Evolutionary conservation across 2,113 vertebrate genomes (phyloP), one percentile per base, ranked within the genome.

Genomic region (Clarias batrachus): DNA sequence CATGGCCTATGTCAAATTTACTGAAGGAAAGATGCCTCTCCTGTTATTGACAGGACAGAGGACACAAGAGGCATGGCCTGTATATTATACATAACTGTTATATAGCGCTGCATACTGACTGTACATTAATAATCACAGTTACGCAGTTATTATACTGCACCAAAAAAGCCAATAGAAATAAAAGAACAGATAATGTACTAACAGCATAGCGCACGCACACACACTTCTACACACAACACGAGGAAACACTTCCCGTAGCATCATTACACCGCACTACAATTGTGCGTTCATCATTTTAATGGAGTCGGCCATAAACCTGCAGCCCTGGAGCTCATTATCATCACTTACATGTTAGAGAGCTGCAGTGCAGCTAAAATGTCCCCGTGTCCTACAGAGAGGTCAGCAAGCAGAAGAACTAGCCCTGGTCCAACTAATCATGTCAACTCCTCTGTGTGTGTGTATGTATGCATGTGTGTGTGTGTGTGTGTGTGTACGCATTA

Each of bases 361-460:
- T 79, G 73, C 82, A 81, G 41, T 77, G 83, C 65, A 33, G 21
- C 65, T 54, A 57, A 52, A 52, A 82, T 10, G 68, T 78, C 80
- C 80, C 33, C 41, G 48, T 68, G 81, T 83, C 81, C 81, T 83
- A 83, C 81, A 79, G 54, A 78, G 83, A 77, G 83, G 83, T 85
- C 83, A 6, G 56, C 6, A 60, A 27, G 59, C 59, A 54, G 21
- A 23, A 57, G 30, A 74, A 23, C 68, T 5, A 23, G 11, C 30
- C 4, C 1, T 19, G 17, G 33, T 77, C 71, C 37, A 76, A 62
- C 54, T 66, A 80, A 70, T 86, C 77, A 54, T 79, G 74, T 68
- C 37, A 57, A 57, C 54, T 66, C 48, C 56, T n/a, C n/a, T n/a
- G n/a, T n/a, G n/a, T n/a, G n/a, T n/a, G n/a, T n/a, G n/a, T n/a